Percentiles rank a stretch among this genome's conserved stretches.
Conservation (phyloP, 2,797 vertebrate genomes). For the Pterois miles region DNA sequence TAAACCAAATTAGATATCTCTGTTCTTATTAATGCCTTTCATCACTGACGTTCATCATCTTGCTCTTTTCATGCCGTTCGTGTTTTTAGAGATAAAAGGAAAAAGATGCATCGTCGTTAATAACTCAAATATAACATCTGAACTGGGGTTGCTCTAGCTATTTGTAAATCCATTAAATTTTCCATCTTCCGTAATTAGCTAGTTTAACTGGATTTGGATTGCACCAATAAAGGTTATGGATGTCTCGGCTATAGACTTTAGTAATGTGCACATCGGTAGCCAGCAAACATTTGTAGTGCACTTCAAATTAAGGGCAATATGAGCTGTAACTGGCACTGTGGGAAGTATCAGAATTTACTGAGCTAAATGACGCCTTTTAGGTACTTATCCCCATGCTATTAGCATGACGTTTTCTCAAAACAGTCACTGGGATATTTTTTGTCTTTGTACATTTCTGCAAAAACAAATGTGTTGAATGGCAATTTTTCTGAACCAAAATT, state of each 20-base stretch:
- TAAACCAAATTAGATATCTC: background rate
- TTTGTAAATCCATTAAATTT: background rate
- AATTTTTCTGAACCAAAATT: too few species aligned
- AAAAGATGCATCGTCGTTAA: background rate
- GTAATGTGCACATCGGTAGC: background rate
- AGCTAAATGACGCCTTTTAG: background rate
- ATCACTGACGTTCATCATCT: background rate
- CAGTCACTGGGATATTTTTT: too few species aligned
- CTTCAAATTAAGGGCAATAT: background rate
- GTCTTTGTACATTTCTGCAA: background rate
- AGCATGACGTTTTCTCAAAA: background rate
- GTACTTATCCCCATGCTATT: background rate
- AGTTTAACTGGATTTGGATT: background rate
- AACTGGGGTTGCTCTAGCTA: background rate
- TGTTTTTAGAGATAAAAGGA: background rate
- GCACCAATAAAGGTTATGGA: background rate
- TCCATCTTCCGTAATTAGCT: background rate
- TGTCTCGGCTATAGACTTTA: background rate
- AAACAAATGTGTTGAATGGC: too few species aligned
- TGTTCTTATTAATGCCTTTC: constrained; percentile 4
- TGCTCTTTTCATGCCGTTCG: background rate
- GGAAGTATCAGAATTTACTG: too few species aligned
- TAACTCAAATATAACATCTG: background rate
- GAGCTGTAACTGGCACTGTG: too few species aligned
- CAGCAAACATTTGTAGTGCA: background rate